Percentiles rank a stretch among this genome's conserved stretches.
phyloP scores from a whole-genome alignment of 2,113 vertebrate species.

The Amazona guildingii region DNA sequence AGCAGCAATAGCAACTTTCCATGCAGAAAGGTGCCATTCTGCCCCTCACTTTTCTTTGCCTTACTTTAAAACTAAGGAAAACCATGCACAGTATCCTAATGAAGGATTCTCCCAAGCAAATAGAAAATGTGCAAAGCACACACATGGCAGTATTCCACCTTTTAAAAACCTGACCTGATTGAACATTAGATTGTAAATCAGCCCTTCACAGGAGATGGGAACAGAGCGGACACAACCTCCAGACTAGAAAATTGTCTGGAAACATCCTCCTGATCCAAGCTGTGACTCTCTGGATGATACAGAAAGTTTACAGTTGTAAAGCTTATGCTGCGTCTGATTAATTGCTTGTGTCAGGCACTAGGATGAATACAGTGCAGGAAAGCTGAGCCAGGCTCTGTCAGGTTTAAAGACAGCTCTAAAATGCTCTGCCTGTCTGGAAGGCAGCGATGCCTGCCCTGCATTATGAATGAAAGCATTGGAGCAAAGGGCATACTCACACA shows the following conservation, averaged over 20 bases:
- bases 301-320: background rate
- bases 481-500: background rate
- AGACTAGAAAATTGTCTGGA: background rate
- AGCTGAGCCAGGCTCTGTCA: background rate
- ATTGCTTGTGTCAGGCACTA: background rate
- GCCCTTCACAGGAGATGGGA: background rate
- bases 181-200: background rate
- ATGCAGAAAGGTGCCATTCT: background rate
- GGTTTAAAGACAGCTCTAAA: background rate
- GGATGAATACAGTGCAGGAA: background rate
- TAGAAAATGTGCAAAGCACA: background rate
- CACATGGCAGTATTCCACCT: background rate
- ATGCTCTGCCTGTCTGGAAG: background rate
- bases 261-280: background rate
- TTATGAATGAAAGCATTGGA: background rate
- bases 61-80: background rate
- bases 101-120: background rate
- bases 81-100: background rate
- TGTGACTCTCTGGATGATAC: background rate
- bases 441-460: background rate
- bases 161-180: background rate
- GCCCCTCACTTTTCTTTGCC: background rate
- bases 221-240: background rate
- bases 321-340: background rate
- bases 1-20: accelerated